Conservation (phyloP, 2,888 invertebrate genomes). For the Pinctada fucata region DNA sequence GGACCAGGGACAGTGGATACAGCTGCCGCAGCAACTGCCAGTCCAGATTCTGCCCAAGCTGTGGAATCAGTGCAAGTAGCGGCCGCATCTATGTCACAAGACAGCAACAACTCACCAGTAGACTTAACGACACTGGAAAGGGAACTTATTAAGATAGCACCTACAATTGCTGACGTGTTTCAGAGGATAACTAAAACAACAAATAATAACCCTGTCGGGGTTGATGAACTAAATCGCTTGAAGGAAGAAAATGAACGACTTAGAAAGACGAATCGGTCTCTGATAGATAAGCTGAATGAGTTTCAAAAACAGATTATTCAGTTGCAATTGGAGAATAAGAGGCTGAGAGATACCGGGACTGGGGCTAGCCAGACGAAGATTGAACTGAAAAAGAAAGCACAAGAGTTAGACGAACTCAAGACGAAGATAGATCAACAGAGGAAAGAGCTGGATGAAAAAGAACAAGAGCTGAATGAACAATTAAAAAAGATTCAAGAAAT, state of each 20-base stretch:
- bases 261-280: conserved; percentile 52
- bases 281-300: conserved; percentile 57
- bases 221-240: conserved; percentile 50
- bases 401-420: conserved; percentile 47
- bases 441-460: conserved; percentile 51
- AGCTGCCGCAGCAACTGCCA: too few relatives aligned
- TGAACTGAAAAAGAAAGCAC: conserved; percentile 48
- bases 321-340: conserved; percentile 58
- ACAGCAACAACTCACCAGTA: background rate
- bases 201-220: conserved; percentile 33
- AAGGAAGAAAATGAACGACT: conserved; percentile 57
- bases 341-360: conserved; percentile 48
- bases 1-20: too few relatives aligned
- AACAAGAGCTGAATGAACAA: conserved; percentile 52
- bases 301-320: conserved; percentile 61
- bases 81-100: conserved; percentile 27
- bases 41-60: conserved; percentile 5
- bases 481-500: conserved; percentile 50
- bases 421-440: conserved; percentile 50
- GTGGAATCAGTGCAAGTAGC: conserved; percentile 24
- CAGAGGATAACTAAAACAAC: conserved; percentile 55
- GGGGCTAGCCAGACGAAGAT: conserved; percentile 46
- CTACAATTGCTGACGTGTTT: conserved; percentile 58
- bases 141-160: conserved; percentile 56
- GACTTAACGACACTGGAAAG: conserved; percentile 49